phyloP scores from a whole-genome alignment of 2,797 vertebrate genomes.

The Acomys russatus region DNA sequence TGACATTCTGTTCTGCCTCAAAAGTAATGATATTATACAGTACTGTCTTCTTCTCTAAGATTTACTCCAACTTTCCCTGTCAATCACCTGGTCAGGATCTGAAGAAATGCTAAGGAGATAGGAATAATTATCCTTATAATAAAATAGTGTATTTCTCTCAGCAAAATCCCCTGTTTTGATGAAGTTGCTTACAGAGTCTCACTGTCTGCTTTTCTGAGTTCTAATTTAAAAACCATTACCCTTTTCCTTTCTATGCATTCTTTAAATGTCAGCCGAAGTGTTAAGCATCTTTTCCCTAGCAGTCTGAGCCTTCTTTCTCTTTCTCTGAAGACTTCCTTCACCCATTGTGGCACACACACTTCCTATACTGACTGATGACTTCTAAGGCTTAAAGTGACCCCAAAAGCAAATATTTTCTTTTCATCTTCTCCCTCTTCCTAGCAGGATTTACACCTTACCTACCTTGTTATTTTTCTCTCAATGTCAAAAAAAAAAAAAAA shows the following conservation, averaged over 20 bases:
- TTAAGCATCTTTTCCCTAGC: background rate
- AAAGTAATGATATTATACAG: background rate
- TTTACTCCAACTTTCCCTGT: background rate
- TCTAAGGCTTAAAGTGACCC: background rate
- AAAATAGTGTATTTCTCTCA: background rate
- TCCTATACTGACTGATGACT: background rate
- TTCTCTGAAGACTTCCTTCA: background rate
- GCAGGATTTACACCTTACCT: background rate
- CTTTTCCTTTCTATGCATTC: background rate
- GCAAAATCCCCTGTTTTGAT: background rate
- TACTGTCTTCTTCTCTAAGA: background rate
- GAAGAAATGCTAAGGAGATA: background rate
- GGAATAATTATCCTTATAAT: background rate
- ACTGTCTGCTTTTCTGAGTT: background rate
- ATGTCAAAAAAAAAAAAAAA: too few species aligned
- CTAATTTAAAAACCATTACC: background rate
- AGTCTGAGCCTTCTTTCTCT: background rate
- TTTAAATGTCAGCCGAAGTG: too few species aligned
- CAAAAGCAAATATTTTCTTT: background rate
- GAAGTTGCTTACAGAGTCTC: background rate
- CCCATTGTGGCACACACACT: background rate
- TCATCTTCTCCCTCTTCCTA: background rate
- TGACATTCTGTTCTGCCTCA: background rate
- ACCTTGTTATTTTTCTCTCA: background rate
- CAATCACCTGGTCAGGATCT: background rate